Evolutionary conservation across 2,888 invertebrate species (phyloP), one percentile per base, ranked within the genome.

Genomic region (Osedax frankpressi): DNA sequence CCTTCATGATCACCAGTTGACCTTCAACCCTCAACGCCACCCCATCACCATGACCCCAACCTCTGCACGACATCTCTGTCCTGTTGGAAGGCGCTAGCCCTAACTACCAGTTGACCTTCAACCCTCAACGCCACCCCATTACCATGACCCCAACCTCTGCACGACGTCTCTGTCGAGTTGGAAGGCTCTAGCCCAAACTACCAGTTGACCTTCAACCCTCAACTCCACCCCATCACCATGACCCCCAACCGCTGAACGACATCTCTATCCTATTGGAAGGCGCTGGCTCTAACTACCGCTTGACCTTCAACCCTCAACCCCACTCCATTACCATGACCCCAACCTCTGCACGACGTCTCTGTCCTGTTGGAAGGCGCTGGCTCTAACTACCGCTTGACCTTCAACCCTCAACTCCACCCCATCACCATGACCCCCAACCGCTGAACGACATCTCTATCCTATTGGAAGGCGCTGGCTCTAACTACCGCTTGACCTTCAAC

Each of bases 321-420:
- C 1, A n/a, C n/a, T n/a, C n/a, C n/a, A n/a, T n/a, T n/a, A n/a
- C n/a, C n/a, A n/a, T n/a, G n/a, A n/a, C n/a, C n/a, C n/a, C n/a
- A n/a, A n/a, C n/a, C n/a, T n/a, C 74, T 83, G 83, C 0, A 84
- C 81, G 79, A 83, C 83, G 74, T 84, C 83, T 19, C 83, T 73
- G 73, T 84, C 83, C 75, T 78, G 80, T 74, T 83, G 83, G 76
- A 84, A 83, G 2, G 82, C 80, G 1, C 81, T 80, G 2, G 83
- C 82, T 62, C 83, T 73, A 0, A 80, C 80, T 29, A 83, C 75
- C 0, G 83, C 83, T 72, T 83, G 81, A 30, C 80, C 80, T 74
- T 83, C 82, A 0, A 82, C 83, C 44, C 83, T 81, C 29, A 80
- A 75, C 0, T 82, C 82, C 1, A 77, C 77, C n/a, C n/a, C n/a